Evolutionary conservation across 2,113 vertebrate species (phyloP).

Genomic region (Stomatorhinus ivindoensis): DNA sequence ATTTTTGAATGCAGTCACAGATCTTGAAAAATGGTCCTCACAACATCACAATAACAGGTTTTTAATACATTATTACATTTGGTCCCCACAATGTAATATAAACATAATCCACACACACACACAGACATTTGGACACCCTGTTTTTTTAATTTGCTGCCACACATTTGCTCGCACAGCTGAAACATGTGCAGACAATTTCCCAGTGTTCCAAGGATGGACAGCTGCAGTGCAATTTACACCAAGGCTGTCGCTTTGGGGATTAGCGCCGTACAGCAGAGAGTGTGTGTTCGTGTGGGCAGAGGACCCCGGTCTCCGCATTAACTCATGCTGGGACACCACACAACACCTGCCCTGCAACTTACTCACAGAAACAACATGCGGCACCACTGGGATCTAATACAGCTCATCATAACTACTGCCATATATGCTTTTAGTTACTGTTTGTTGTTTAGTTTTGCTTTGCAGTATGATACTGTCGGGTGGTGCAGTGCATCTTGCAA

Average conservation of each 20-base stretch:
- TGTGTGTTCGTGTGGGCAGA: conserved; percentile 53
- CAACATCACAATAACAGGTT: no score
- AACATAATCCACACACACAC: neutral
- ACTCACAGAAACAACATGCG: neutral
- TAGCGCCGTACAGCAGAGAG: conserved; percentile 60
- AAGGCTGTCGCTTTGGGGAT: conserved; percentile 77
- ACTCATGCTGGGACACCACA: neutral
- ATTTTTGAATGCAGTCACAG: no score
- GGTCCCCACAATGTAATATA: no score
- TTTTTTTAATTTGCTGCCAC: conserved; percentile 69
- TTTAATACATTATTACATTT: no score
- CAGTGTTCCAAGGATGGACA: conserved; percentile 79
- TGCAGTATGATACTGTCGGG: neutral
- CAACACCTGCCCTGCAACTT: neutral
- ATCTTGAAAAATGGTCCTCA: no score
- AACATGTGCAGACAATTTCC: conserved; percentile 74
- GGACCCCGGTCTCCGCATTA: conserved; percentile 14
- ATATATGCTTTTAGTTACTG: neutral
- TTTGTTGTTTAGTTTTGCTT: neutral
- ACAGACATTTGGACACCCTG: conserved; percentile 47
- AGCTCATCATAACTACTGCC: neutral
- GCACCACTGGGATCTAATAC: neutral
- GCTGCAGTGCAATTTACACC: conserved; percentile 81
- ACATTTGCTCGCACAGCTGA: conserved; percentile 86
- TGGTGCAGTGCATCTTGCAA: neutral